phyloP scores from a whole-genome alignment of 2,113 vertebrate species.

The Sander lucioperca region DNA sequence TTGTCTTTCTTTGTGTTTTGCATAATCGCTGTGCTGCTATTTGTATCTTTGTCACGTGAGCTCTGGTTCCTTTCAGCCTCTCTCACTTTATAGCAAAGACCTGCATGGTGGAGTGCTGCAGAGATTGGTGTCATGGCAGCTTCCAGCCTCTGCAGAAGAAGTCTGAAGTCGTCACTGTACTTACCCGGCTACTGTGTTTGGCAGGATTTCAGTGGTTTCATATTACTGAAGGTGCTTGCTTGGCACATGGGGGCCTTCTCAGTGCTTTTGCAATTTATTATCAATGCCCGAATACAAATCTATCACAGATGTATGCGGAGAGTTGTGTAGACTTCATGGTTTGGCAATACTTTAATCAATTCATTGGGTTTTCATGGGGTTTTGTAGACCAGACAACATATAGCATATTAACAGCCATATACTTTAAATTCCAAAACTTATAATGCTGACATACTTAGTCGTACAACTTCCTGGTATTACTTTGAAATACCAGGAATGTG shows the following conservation, averaged over 20 bases:
- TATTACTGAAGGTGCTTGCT: neutral
- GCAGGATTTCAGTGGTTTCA: conserved; percentile 20
- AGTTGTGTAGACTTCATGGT: neutral
- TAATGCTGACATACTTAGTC: neutral
- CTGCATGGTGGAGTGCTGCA: neutral
- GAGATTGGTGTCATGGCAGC: neutral
- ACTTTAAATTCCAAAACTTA: neutral
- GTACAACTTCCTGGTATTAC: no score
- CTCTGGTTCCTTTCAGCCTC: neutral
- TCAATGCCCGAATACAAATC: neutral
- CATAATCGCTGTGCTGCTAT: conserved; percentile 6
- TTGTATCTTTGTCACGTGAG: conserved; percentile 5
- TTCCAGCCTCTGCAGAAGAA: neutral
- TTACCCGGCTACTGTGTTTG: conserved; percentile 5
- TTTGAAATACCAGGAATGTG: no score
- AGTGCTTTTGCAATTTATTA: neutral
- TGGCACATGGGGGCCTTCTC: neutral
- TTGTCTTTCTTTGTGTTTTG: conserved; percentile 10
- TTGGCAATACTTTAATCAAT: neutral
- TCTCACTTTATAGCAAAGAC: neutral
- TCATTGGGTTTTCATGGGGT: no score
- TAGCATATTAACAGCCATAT: neutral
- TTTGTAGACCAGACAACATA: neutral
- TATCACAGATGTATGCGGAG: neutral
- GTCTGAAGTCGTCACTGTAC: neutral